These are phyloP conservation scores for Rutilus rutilus DNA, from an alignment of 2,113 vertebrate species.

Conservation along the genomic window DNA sequence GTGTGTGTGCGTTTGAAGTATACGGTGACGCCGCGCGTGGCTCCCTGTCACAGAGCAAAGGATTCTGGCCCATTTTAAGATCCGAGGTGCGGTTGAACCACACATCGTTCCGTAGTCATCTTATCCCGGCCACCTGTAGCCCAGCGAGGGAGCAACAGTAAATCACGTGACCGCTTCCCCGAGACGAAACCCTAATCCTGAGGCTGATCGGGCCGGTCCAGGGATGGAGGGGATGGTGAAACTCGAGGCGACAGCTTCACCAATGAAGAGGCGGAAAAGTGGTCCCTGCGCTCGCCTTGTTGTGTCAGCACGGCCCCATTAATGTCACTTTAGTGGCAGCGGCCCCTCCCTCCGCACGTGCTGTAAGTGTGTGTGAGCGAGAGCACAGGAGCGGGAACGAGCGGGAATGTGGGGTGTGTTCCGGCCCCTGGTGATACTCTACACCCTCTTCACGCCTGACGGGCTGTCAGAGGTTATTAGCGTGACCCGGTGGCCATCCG, in stretches of 20 bases:
- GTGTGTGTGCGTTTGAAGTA: conserved; percentile 74
- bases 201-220: conserved; percentile 64
- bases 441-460: conserved; percentile 79
- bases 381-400: conserved; percentile 71
- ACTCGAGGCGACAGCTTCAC: conserved; percentile 77
- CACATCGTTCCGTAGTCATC: conserved; percentile 67
- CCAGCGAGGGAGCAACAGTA: conserved; percentile 73
- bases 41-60: conserved; percentile 68
- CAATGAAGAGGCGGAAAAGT: conserved; percentile 79
- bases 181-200: conserved; percentile 75
- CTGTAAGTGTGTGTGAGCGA: conserved; percentile 58
- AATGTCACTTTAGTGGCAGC: conserved; percentile 80
- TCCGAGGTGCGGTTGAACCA: conserved; percentile 65
- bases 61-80: conserved; percentile 61
- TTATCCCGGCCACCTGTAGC: conserved; percentile 71
- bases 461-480: conserved; percentile 77
- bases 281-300: conserved; percentile 77
- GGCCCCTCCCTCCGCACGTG: conserved; percentile 67
- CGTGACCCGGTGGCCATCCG: conserved; percentile 56
- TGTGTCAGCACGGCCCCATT: conserved; percentile 83
- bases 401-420: conserved; percentile 77
- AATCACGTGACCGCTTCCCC: conserved; percentile 82
- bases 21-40: conserved; percentile 73
- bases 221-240: conserved; percentile 74
- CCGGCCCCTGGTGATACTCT: conserved; percentile 79